These are phyloP conservation scores for Muntiacus reevesi DNA, from an alignment of 2,113 vertebrate genomes.

Conservation along the genomic window DNA sequence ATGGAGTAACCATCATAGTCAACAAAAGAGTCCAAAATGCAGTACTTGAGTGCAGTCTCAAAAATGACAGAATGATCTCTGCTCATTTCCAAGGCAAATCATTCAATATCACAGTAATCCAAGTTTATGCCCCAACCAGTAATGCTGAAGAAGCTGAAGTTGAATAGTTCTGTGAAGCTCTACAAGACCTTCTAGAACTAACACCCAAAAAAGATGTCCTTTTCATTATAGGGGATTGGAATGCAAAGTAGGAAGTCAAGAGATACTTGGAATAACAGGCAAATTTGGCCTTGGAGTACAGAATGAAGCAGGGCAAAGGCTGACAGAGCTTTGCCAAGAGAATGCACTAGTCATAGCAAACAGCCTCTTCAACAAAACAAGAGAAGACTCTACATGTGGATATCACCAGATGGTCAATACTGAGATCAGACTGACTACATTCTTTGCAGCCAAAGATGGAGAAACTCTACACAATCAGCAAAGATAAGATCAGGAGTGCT, in stretches of 20 bases:
- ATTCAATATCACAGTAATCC: neutral
- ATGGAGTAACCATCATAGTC: neutral
- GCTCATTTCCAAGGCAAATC: neutral
- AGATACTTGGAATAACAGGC: neutral
- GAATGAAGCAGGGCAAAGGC: neutral
- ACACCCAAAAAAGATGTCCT: neutral
- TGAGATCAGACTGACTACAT: neutral
- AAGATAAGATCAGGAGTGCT: neutral
- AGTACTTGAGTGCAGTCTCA: neutral
- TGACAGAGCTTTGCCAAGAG: neutral
- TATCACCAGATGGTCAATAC: neutral
- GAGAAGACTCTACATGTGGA: neutral
- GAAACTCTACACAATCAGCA: neutral
- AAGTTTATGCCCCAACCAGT: neutral
- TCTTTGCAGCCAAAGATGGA: neutral
- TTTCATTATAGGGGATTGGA: neutral
- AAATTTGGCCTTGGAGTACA: neutral
- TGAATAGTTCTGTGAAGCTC: neutral
- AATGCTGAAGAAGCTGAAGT: neutral
- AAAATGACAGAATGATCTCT: neutral
- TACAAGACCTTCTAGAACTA: neutral
- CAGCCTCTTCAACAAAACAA: neutral
- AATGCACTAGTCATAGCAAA: neutral
- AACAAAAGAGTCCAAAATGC: neutral
- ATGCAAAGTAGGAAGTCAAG: neutral